A percentile compares a stretch with the other conserved stretches of the same genome.
phyloP scores from a whole-genome alignment of 2,888 invertebrate genomes.

The Ormyrus thymus region DNA sequence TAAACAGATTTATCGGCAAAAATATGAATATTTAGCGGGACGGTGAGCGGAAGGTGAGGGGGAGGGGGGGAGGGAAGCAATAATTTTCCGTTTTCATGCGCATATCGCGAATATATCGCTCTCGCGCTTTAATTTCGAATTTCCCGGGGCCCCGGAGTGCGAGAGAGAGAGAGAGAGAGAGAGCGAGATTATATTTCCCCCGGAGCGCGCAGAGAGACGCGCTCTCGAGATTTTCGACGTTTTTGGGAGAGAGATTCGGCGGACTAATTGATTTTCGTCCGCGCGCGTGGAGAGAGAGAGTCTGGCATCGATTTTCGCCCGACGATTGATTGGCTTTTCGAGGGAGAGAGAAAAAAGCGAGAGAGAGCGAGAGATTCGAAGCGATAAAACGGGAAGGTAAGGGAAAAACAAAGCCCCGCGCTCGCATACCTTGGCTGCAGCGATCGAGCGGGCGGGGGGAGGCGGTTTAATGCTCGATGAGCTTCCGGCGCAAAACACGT shows the following conservation, averaged over 20 bases:
- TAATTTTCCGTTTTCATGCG: constrained; percentile 27
- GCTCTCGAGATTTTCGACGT: constrained; percentile 31
- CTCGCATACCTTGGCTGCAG: neutral
- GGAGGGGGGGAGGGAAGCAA: no score
- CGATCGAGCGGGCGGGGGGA: neutral
- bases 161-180: no score
- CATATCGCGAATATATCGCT: constrained; percentile 23
- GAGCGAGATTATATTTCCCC: no score
- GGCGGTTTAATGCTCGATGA: constrained; percentile 36
- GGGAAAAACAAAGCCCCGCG: constrained; percentile 40
- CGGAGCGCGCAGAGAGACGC: neutral
- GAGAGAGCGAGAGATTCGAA: constrained; percentile 14
- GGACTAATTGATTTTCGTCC: constrained; percentile 44
- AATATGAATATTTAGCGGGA: constrained; percentile 22
- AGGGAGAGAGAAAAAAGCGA: constrained; percentile 29
- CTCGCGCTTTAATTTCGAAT: constrained; percentile 35
- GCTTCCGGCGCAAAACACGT: neutral
- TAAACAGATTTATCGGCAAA: neutral
- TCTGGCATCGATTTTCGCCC: constrained; percentile 36
- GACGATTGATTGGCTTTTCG: constrained; percentile 27
- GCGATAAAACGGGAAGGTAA: constrained; percentile 38
- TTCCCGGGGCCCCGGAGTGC: neutral
- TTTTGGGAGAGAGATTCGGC: constrained; percentile 11
- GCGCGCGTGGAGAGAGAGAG: neutral
- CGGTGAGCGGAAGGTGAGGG: no score